Evolutionary conservation across 1,140 invertebrate genomes (phyloP).

Genomic region (Ostrea edulis): DNA sequence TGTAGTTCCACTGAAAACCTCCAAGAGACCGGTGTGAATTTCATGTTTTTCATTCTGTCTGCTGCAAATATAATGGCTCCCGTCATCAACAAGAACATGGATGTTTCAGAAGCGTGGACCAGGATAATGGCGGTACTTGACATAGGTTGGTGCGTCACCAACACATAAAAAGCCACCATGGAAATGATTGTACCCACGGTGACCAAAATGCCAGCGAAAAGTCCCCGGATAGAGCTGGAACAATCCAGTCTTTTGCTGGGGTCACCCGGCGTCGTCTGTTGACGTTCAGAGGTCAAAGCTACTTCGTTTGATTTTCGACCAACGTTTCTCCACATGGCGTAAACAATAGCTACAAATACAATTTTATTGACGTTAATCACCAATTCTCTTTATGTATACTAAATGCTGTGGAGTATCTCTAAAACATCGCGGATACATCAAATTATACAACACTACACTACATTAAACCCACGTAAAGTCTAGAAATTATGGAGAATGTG

Average conservation of each 20-base stretch:
- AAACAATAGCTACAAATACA: slow-evolving; percentile 40
- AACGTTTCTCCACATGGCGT: slow-evolving; percentile 48
- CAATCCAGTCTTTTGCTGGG: neutral
- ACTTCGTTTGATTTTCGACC: neutral
- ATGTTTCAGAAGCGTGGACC: slow-evolving; percentile 65
- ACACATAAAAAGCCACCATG: slow-evolving; percentile 94
- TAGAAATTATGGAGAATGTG: no score
- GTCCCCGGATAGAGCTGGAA: slow-evolving; percentile 87
- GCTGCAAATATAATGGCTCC: slow-evolving; percentile 63
- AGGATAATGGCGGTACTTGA: slow-evolving; percentile 61
- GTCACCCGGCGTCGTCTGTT: neutral
- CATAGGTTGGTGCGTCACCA: slow-evolving; percentile 48
- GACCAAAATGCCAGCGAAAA: slow-evolving; percentile 94
- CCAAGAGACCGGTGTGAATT: slow-evolving; percentile 91
- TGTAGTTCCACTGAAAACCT: slow-evolving; percentile 92
- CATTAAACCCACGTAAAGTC: no score
- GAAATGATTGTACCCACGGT: slow-evolving; percentile 94
- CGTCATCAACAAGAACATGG: slow-evolving; percentile 64
- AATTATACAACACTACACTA: no score
- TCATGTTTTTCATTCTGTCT: slow-evolving; percentile 89
- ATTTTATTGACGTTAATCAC: neutral
- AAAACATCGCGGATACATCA: no score
- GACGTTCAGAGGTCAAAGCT: neutral
- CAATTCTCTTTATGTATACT: no score
- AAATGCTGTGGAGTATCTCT: no score